Base-by-base conservation (phyloP, 1,140 invertebrate species). In the Pseudomyrmex sp. region DNA sequence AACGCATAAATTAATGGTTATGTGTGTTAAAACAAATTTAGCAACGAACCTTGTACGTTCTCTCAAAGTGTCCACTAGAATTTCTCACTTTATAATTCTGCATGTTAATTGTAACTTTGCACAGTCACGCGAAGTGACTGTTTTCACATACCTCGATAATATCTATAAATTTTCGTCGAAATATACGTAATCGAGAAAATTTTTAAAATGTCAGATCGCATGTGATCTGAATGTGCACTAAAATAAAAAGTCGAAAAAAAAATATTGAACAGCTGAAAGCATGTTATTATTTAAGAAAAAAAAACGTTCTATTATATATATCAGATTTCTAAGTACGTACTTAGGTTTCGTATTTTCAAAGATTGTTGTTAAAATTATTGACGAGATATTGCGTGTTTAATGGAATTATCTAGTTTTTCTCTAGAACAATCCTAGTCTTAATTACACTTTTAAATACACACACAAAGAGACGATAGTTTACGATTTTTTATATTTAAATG, bases 41-140 rank as follows among this genome's bases (percentile, higher is more conserved):
- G 58, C 44, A 76, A 75, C 86, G 13, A 87, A 88, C 87, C 86
- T 88, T 76, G 15, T 88, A 88, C 44, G 70, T 69, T 44, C 56
- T 61, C 12, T 73, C 83, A 58, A 88, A 88, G 5, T 62, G 56
- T n/a, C 52, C 35, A 35, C 8, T 77, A 50, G 15, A 63, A 46
- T 26, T 74, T 62, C 62, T 59, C 0, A 75, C 62, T 82, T 54
- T 66, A 9, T 44, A 76, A 70, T 56, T 72, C 56, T 68, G 75
- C 87, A 88, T 65, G 13, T 68, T 12, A 68, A 18, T 1, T 18
- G 13, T 62, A 82, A 73, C 23, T 65, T 74, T 63, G 10, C 1
- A 0, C 50, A 2, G 23, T 70, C 18, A 62, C 18, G 35, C 35
- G 5, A 35, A 3, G 23, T 18, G 18, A 18, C 18, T 18, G 18